phyloP scores from a whole-genome alignment of 1,140 invertebrate genomes.

The Papilio glaucus region DNA sequence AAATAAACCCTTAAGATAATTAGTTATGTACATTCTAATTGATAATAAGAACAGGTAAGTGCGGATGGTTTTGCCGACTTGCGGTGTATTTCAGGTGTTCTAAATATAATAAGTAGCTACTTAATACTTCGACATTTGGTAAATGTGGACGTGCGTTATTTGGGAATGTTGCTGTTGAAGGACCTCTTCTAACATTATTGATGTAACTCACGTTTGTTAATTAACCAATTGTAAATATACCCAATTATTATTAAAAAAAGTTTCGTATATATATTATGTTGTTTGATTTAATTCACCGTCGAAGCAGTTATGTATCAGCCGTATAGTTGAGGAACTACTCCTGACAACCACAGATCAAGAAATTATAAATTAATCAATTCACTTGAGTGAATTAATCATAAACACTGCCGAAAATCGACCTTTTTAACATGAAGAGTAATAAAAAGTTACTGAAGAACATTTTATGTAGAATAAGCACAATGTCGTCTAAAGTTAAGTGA shows the following conservation, averaged over 20 bases:
- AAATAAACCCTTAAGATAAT: constrained; percentile 7
- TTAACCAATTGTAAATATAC: constrained; percentile 82
- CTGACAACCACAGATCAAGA: not conserved
- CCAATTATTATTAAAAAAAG: constrained; percentile 78
- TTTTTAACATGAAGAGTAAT: too few relatives aligned
- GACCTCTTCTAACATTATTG: constrained; percentile 72
- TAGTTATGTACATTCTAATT: constrained; percentile 48
- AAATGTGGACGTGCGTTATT: constrained; percentile 55
- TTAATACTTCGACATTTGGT: constrained; percentile 53
- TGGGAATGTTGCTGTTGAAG: constrained; percentile 57
- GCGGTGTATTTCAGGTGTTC: constrained; percentile 46
- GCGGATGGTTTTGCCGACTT: constrained; percentile 42
- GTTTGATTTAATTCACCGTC: constrained; percentile 60
- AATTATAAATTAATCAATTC: not conserved
- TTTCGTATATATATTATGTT: constrained; percentile 72
- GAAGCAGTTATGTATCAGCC: too few relatives aligned
- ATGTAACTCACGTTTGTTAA: constrained; percentile 81
- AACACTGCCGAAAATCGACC: too few relatives aligned
- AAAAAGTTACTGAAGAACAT: too few relatives aligned
- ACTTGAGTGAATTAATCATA: too few relatives aligned
- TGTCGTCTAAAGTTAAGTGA: too few relatives aligned
- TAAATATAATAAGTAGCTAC: constrained; percentile 42
- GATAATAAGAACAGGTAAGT: constrained; percentile 37
- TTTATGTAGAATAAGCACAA: too few relatives aligned
- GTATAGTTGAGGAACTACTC: too few relatives aligned